Evolutionary conservation across 2,113 vertebrate species (phyloP).

Genomic region (Donacobius atricapilla): DNA sequence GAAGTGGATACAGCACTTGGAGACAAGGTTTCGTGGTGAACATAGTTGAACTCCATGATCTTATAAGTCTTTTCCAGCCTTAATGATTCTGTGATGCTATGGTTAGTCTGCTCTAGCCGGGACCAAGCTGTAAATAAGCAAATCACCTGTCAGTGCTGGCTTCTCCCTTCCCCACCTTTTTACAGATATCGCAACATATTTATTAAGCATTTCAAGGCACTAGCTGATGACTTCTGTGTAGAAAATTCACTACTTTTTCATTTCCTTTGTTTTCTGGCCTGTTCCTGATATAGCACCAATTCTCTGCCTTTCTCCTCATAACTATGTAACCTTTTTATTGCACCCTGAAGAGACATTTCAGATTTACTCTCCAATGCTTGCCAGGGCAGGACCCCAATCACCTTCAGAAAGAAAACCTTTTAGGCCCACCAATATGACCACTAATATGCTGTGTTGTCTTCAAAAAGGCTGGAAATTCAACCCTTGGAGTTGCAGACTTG

Average conservation of each 20-base stretch:
- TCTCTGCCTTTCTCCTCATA: background rate
- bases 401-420: background rate
- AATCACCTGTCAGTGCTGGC: background rate
- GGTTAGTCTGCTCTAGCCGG: background rate
- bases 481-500: background rate
- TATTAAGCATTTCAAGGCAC: background rate
- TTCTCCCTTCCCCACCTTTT: background rate
- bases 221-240: background rate
- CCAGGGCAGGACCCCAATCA: background rate
- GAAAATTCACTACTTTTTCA: background rate
- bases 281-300: background rate
- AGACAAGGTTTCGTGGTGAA: background rate
- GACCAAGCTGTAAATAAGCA: background rate
- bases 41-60: background rate
- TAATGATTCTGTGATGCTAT: background rate
- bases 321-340: rapidly evolving
- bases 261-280: background rate
- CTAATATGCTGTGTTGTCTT: background rate
- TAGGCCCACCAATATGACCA: background rate
- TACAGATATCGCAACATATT: background rate
- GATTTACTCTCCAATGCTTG: rapidly evolving
- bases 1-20: background rate
- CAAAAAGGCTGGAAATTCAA: background rate
- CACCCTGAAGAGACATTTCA: background rate
- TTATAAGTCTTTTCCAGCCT: background rate